phyloP scores from a whole-genome alignment of 2,888 invertebrate species.

The Mesochorus sp. region DNA sequence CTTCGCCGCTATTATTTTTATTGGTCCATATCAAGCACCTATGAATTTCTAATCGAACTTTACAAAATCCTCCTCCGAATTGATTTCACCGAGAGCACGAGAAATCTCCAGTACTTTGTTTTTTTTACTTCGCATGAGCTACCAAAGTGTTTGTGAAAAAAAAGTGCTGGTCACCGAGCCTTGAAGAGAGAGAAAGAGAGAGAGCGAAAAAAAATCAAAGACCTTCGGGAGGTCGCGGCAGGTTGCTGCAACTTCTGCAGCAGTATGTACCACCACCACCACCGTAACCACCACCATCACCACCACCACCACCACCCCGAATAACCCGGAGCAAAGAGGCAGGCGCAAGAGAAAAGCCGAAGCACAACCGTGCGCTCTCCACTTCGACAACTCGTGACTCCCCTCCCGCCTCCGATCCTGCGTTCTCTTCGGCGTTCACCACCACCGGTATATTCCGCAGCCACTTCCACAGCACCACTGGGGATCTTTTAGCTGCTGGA shows the following conservation, averaged over 20 bases:
- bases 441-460: conserved; percentile 58
- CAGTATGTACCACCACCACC: conserved; percentile 38
- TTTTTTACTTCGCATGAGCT: background rate
- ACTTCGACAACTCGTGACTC: conserved; percentile 60
- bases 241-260: conserved; percentile 47
- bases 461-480: conserved; percentile 68
- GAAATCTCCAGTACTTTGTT: too few relatives aligned
- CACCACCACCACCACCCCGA: too few relatives aligned
- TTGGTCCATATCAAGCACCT: too few relatives aligned
- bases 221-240: conserved; percentile 58
- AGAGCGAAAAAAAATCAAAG: conserved; percentile 25
- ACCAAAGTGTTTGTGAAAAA: background rate
- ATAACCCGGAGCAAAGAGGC: conserved; percentile 54
- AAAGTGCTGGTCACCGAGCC: background rate
- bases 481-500: conserved; percentile 54
- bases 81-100: too few relatives aligned
- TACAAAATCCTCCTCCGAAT: too few relatives aligned
- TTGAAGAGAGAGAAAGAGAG: background rate
- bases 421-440: conserved; percentile 58
- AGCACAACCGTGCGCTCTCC: conserved; percentile 51
- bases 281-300: too few relatives aligned
- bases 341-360: conserved; percentile 56
- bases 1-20: too few relatives aligned
- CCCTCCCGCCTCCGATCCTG: conserved; percentile 52
- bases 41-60: too few relatives aligned